These are phyloP conservation scores for Alligator mississippiensis DNA, from an alignment of 2,113 vertebrate species.

Conservation along the genomic window DNA sequence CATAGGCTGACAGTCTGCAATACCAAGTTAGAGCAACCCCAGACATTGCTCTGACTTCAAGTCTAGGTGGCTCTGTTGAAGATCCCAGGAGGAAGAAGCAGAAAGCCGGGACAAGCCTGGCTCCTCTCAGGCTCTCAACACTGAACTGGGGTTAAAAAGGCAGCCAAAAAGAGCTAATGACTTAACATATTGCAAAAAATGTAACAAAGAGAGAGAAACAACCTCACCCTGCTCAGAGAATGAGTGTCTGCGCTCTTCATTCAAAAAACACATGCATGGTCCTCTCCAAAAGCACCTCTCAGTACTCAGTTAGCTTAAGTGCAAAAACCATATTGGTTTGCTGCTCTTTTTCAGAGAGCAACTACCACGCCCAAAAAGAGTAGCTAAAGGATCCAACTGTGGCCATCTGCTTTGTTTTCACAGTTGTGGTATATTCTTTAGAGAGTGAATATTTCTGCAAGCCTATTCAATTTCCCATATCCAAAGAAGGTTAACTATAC, in stretches of 20 bases:
- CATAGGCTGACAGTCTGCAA: background rate
- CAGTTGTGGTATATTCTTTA: too few relatives aligned
- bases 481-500: background rate
- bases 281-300: too few relatives aligned
- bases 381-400: too few relatives aligned
- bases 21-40: background rate
- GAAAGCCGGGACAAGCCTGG: background rate
- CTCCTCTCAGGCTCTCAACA: background rate
- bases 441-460: background rate
- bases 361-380: too few relatives aligned
- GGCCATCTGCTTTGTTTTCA: too few relatives aligned
- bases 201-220: background rate
- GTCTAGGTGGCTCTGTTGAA: background rate
- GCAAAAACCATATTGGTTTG: too few relatives aligned
- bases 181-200: background rate
- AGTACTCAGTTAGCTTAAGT: too few relatives aligned
- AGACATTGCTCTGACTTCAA: too few relatives aligned
- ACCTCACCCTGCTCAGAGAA: background rate
- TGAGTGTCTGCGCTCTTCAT: too few relatives aligned
- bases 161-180: background rate
- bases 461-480: background rate
- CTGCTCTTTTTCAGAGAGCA: too few relatives aligned
- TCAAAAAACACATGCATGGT: too few relatives aligned
- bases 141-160: background rate
- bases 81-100: background rate